Base-by-base conservation (phyloP, 2,888 invertebrate genomes). In the Sericinus montela region DNA sequence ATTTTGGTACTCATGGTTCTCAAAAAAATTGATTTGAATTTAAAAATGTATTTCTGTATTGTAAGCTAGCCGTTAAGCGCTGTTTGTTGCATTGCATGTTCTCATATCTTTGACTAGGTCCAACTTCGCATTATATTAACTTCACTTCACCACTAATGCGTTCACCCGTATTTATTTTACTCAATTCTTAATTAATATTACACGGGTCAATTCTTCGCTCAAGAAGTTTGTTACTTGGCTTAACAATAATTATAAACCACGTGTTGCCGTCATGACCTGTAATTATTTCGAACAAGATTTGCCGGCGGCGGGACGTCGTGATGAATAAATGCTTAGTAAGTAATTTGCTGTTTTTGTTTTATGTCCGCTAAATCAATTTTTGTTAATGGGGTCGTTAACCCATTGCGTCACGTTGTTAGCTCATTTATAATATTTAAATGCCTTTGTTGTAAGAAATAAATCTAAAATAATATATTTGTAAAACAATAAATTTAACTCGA, bases 261-360 rank as follows among this genome's bases (percentile, higher is more conserved):
- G 48, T 5, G 19, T 3, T 46, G 54, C 72, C 74, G 28, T 16
- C 19, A 34, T 45, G 78, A 75, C 77, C 73, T 75, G 62, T 63
- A 58, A 63, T 63, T 67, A 65, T 63, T 64, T 54, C 49, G 60
- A 60, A 63, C 63, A 59, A 61, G 63, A 60, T 65, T 19, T 58
- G 62, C 66, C 59, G 61, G 64, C 63, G 82, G 83, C 80, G 80
- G 71, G 56, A 74, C 62, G 53, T 56, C 52, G 53, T 73, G 69
- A 73, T 77, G 68, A 72, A 77, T 80, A 78, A 70, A 72, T 70
- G 68, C 67, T 79, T 72, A 78, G 71, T 65, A 65, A 56, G 75
- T 72, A 77, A 80, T 80, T 77, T 74, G 75, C 69, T 47, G 56
- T 64, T 74, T 78, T 80, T 79, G 75, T 73, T 65, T 65, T 57